These are phyloP conservation scores for Gracilinanus agilis DNA, from an alignment of 2,113 vertebrate species.

Conservation along the genomic window DNA sequence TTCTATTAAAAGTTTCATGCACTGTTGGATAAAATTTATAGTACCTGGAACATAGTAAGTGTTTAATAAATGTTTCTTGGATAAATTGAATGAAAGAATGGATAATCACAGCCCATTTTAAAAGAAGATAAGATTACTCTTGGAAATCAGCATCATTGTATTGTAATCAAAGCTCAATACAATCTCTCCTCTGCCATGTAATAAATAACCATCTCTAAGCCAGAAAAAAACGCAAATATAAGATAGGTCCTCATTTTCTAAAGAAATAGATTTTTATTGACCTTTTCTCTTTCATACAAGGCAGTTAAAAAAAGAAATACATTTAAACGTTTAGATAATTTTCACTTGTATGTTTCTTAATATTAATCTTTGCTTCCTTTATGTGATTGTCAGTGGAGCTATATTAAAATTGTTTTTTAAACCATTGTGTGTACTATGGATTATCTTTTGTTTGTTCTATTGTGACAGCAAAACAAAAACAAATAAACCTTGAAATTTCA, in stretches of 20 bases:
- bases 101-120: conserved; percentile 53
- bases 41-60: background rate
- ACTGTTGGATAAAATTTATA: conserved; percentile 57
- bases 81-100: conserved; percentile 25
- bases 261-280: conserved; percentile 85
- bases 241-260: conserved; percentile 77
- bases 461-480: conserved; percentile 74
- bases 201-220: conserved; percentile 64
- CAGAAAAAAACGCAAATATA: conserved; percentile 64
- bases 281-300: conserved; percentile 80
- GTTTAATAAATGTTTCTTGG: background rate
- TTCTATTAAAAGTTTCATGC: conserved; percentile 62
- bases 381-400: conserved; percentile 75
- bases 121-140: conserved; percentile 61
- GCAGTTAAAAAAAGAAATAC: conserved; percentile 79
- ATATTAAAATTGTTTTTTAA: conserved; percentile 67
- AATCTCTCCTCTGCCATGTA: conserved; percentile 1
- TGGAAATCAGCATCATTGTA: conserved; percentile 36
- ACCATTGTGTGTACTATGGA: conserved; percentile 63
- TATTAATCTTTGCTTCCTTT: conserved; percentile 62
- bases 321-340: conserved; percentile 67
- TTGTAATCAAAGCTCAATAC: conserved; percentile 52
- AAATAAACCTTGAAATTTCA: conserved; percentile 67
- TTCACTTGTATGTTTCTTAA: conserved; percentile 74
- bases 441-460: conserved; percentile 70